Conservation (phyloP, 23 tunicate genomes). For the Diplosoma virens region DNA sequence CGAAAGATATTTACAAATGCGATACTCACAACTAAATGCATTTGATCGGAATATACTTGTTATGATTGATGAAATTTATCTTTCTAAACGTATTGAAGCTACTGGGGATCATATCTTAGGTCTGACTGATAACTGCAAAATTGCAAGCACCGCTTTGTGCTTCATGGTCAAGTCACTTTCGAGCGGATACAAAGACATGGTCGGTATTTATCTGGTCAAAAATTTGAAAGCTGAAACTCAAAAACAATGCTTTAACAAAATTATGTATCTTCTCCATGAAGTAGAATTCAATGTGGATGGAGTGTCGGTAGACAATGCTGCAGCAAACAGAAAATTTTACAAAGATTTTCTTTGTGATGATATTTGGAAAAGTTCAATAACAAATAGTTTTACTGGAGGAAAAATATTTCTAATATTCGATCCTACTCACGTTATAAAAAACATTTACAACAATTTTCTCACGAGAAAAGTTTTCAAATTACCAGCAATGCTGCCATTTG, state of each 20-base stretch:
- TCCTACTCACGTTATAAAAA: slow-evolving; percentile 17
- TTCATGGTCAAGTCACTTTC: slow-evolving; percentile 2
- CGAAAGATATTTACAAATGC: background rate
- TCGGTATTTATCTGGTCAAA: background rate
- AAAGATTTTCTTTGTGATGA: slow-evolving; percentile 8
- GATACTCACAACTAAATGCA: slow-evolving; percentile 14
- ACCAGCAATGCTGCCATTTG: background rate
- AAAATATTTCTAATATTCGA: slow-evolving; percentile 15
- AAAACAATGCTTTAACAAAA: slow-evolving; percentile 21
- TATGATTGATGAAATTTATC: slow-evolving; percentile 11
- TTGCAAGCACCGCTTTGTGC: slow-evolving; percentile 16
- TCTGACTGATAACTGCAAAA: slow-evolving; percentile 6
- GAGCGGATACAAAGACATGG: slow-evolving; percentile 2
- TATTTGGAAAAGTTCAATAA: background rate
- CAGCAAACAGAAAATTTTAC: slow-evolving; percentile 15
- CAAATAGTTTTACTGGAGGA: slow-evolving; percentile 1
- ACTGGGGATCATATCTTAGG: slow-evolving; percentile 13
- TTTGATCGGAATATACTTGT: background rate
- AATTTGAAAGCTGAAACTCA: slow-evolving; percentile 5
- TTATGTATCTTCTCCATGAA: background rate
- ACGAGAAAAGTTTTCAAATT: background rate
- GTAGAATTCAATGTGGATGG: slow-evolving; percentile 1
- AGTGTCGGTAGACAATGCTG: slow-evolving; percentile 18
- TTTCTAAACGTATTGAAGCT: slow-evolving; percentile 14
- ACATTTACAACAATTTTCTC: slow-evolving; percentile 1